Evolutionary conservation across 2,113 vertebrate species (phyloP).

Genomic region (Oophaga pumilio): DNA sequence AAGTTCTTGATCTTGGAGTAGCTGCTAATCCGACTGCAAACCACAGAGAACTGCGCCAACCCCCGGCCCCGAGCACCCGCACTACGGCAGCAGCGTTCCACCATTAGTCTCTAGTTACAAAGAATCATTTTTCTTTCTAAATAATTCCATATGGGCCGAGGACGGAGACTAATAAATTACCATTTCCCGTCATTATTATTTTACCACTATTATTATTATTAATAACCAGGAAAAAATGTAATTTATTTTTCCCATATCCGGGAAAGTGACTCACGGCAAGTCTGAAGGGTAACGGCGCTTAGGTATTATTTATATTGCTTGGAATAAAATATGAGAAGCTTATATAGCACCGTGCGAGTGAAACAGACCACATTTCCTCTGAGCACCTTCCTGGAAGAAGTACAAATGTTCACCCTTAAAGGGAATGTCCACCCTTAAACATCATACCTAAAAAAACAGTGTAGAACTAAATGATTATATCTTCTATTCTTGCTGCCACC

Average conservation of each 20-base stretch:
- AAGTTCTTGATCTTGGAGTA: conserved; percentile 27
- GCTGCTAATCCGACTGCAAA: conserved; percentile 23
- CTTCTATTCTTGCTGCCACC: neutral
- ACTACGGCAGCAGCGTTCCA: neutral
- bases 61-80: neutral
- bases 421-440: neutral
- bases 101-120: conserved; percentile 44
- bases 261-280: neutral
- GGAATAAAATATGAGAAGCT: neutral
- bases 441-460: no score
- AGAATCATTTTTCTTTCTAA: conserved; percentile 31
- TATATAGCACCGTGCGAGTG: neutral
- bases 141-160: conserved; percentile 49
- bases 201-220: conserved; percentile 36
- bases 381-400: neutral
- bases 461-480: neutral
- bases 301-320: neutral
- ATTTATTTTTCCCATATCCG: neutral
- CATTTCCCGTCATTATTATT: conserved; percentile 18
- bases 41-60: conserved; percentile 16
- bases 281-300: neutral
- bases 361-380: neutral
- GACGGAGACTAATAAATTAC: conserved; percentile 37
- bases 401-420: neutral
- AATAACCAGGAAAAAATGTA: neutral